Evolutionary conservation across 2,888 invertebrate species (phyloP), one percentile per base, ranked within the genome.

Genomic region (Epistrophella euchroma): DNA sequence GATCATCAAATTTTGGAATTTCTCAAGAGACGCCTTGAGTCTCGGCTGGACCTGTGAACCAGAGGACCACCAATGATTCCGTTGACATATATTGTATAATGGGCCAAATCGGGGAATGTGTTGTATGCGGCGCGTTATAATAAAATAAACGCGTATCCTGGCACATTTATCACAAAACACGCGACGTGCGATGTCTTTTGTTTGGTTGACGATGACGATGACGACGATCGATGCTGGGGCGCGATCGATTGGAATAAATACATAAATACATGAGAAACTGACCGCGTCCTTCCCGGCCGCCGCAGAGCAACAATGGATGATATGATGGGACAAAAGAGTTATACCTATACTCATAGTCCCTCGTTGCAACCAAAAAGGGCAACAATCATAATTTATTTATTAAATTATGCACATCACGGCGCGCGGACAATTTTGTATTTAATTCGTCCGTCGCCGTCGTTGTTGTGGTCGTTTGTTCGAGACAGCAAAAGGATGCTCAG

Each of bases 71-170:
- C 85, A 85, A 81, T 76, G 85, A 76, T 76, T 72, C 81, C 81
- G 76, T 76, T 85, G 85, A 85, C 85, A 85, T 85, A 81, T 85
- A 85, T 85, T 85, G 81, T 85, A 85, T 85, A 85, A 81, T 85
- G 81, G 81, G 72, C 72, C 80, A 72, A 80, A 68, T 32, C 64
- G 47, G 68, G 47, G 76, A 85, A 81, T 85, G 85, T 81, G 85
- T 80, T 66, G 80, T 56, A 19, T 47, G 78, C 84, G 78, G 80
- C 83, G 74, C 88, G 89, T 91, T 92, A 92, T 92, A 92, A 91
- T 91, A 90, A 90, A 90, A 89, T 90, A 91, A 92, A 92, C 92
- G 92, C 92, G 91, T 90, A 91, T 89, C 90, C 92, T 91, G 91
- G 91, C 92, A 91, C 91, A 91, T 91, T 92, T 92, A 92, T 91